phyloP scores from a whole-genome alignment of 2,888 invertebrate species.

The Malthinus seriepunctatus region DNA sequence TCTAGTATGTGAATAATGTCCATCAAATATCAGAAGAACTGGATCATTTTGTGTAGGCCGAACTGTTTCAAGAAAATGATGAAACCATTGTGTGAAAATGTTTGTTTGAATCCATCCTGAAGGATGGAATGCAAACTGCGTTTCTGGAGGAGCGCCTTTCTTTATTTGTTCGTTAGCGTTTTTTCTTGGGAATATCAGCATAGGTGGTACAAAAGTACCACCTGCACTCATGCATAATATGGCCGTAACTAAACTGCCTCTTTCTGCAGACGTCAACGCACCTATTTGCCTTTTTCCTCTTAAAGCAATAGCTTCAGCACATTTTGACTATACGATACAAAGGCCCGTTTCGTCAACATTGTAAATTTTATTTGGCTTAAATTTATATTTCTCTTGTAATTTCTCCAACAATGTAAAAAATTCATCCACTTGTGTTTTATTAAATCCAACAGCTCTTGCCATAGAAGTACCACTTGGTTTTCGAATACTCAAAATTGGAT shows the following conservation, averaged over 20 bases:
- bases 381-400: conserved; percentile 5
- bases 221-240: conserved; percentile 8
- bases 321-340: no score
- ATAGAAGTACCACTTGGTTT: conserved; percentile 1
- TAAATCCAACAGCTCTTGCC: background rate
- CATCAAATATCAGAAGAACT: no score
- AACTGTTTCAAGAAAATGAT: no score
- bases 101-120: no score
- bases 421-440: background rate
- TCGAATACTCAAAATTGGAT: background rate
- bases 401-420: background rate
- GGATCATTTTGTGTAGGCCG: no score
- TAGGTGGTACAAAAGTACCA: conserved; percentile 3
- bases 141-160: no score
- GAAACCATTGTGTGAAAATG: no score
- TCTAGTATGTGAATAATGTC: no score
- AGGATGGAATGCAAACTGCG: no score
- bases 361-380: background rate
- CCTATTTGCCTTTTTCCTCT: no score
- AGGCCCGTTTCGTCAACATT: conserved; percentile 8
- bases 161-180: no score
- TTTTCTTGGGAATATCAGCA: no score
- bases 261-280: background rate
- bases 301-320: background rate
- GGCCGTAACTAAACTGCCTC: background rate